Evolutionary conservation across 2,113 vertebrate species (phyloP), one percentile per base, ranked within the genome.

Genomic region (Upupa epops): DNA sequence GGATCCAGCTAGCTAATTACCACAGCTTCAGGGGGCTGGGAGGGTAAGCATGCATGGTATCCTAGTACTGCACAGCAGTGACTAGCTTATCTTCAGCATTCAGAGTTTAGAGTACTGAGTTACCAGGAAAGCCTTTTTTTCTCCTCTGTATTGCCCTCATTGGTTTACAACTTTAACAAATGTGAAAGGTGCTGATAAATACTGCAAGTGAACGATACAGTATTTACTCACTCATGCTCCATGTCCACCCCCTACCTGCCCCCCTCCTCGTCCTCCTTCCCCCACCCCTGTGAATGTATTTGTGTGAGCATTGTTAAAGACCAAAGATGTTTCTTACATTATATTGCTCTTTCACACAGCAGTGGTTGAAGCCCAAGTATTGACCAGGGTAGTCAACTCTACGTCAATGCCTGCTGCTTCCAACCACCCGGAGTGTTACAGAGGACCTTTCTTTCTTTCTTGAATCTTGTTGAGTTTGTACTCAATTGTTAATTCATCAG

Each of bases 171-270:
- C 76, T 89, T 82, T 13, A 85, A 72, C 42, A 82, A 94, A 85
- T 89, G 90, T 96, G 93, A 96, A 95, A 90, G 40, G 58, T 84
- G 31, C 77, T 84, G 93, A 96, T 96, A 96, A 96, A 59, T 45
- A 59, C 94, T 94, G 92, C 73, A 72, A 88, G 88, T n/a, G 61
- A 81, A 36, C 11, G 93, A 96, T 90, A 93, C 20, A 74, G 80
- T 86, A 69, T 83, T 92, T 84, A 42, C 76, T 64, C 36, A 31
- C 52, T 54, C 25, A 17, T 7, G 3, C 21, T 80, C 11, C 18
- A 19, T 26, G 11, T 20, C 24, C 0, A 0, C 19, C 17, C 46
- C 46, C 16, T 20, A 17, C 46, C 46, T 48, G 8, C 46, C 46
- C 46, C 46, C 46, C 46, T 6, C 45, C 45, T 18, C 45, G 6